Conservation (phyloP, 1,140 invertebrate species). For the Platorchestia sp. region DNA sequence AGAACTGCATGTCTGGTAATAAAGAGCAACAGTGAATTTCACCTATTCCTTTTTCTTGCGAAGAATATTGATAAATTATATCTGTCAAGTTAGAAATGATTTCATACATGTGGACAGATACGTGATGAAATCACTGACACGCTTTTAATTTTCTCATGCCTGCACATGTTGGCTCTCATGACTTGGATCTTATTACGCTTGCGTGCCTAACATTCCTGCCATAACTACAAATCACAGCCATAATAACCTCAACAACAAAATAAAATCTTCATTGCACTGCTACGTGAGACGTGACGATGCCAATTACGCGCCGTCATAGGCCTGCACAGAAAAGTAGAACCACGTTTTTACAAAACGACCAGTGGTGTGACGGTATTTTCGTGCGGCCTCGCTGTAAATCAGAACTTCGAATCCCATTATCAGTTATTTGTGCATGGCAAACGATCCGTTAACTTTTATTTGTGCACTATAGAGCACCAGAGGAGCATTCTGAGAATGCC, state of each 20-base stretch:
- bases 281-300: neutral
- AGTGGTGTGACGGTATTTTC: neutral
- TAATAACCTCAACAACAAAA: neutral
- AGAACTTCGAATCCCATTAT: neutral
- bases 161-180: neutral
- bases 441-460: neutral
- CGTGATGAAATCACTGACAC: neutral
- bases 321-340: neutral
- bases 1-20: too few relatives aligned
- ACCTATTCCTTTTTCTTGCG: too few relatives aligned
- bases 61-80: too few relatives aligned
- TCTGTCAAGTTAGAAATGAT: neutral
- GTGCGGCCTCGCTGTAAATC: neutral
- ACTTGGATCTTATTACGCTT: too few relatives aligned
- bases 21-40: too few relatives aligned
- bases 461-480: neutral
- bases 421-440: neutral
- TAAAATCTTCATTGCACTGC: neutral
- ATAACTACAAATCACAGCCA: neutral
- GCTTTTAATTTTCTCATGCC: neutral
- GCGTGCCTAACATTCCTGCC: neutral
- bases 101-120: neutral
- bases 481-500: neutral
- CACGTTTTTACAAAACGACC: neutral
- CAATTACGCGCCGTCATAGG: neutral